Evolutionary conservation across 2,888 invertebrate genomes (phyloP), one percentile per base, ranked within the genome.

Genomic region (Epirrhoe tristata): DNA sequence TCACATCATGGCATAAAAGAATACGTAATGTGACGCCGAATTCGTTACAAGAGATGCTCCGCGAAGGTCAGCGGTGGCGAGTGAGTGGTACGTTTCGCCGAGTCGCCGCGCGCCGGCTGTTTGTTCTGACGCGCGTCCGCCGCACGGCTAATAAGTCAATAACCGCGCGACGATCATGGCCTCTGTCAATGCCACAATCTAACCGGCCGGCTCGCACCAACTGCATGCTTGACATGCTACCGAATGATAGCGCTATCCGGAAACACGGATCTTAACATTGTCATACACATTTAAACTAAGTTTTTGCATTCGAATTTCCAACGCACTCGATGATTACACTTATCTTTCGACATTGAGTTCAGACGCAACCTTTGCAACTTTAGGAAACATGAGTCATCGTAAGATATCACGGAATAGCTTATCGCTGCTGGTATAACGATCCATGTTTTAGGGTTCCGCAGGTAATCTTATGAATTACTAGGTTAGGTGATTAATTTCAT

Each of bases 151-250:
- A 66, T 84, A 88, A 90, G 90, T 88, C 91, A 90, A 88, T 91
- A 90, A 90, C 91, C 91, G 90, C 88, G 79, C 84, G 74, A 67
- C 83, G 87, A 85, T 88, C 89, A 87, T 84, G 91, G 91, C 91
- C 91, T 90, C 90, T 87, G 87, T 88, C 91, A 90, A 90, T 91
- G 90, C 88, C 91, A 89, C 82, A 70, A 77, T 43, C 79, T 81
- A 78, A 77, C 75, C 72, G 72, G 71, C 77, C 67, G 66, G 66
- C 56, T 63, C 55, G 43, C 48, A 62, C 54, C 32, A 51, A 53
- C 65, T 14, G 31, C 53, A 58, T 58, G 31, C 48, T 58, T 59
- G 39, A 59, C 48, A 34, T 32, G 43, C 31, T 14, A 31, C 31
- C 39, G 51, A 59, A 24, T n/a, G 52, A 36, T 52, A n/a, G 14